phyloP scores from a whole-genome alignment of 2,797 vertebrate genomes.

The Buceros bicornis region DNA sequence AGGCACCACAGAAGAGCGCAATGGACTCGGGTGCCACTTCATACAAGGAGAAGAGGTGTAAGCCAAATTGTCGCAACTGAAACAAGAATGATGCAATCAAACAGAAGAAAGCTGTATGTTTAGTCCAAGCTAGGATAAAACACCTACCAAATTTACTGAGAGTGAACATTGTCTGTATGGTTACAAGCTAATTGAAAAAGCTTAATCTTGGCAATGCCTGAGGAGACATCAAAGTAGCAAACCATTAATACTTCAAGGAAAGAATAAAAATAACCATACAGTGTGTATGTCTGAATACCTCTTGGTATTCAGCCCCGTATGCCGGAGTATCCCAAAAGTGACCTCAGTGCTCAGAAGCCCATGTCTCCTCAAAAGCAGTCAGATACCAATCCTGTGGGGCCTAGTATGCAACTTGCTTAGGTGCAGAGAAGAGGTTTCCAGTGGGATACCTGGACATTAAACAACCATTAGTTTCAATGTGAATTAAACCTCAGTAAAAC shows the following conservation, averaged over 20 bases:
- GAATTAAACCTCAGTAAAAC: neutral
- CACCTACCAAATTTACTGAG: neutral
- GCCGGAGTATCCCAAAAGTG: neutral
- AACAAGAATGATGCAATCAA: neutral
- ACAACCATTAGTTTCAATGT: neutral
- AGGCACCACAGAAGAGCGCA: fast-evolving
- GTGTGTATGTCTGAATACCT: neutral
- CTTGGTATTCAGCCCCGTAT: neutral
- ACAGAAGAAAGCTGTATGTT: neutral
- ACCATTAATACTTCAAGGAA: neutral
- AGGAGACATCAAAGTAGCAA: neutral
- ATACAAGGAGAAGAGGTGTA: neutral
- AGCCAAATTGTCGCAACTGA: neutral
- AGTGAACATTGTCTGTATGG: neutral
- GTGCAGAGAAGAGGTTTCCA: neutral
- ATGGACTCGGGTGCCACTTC: neutral
- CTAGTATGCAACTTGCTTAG: neutral
- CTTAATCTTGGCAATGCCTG: neutral
- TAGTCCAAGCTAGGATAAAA: neutral
- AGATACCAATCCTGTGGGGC: neutral
- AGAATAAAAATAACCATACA: neutral
- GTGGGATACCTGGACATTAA: neutral
- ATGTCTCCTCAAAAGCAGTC: neutral
- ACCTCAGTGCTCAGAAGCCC: neutral
- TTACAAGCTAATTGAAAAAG: neutral